These are phyloP conservation scores for Poeciliopsis retropinna DNA, from an alignment of 2,113 vertebrate genomes.

Conservation along the genomic window DNA sequence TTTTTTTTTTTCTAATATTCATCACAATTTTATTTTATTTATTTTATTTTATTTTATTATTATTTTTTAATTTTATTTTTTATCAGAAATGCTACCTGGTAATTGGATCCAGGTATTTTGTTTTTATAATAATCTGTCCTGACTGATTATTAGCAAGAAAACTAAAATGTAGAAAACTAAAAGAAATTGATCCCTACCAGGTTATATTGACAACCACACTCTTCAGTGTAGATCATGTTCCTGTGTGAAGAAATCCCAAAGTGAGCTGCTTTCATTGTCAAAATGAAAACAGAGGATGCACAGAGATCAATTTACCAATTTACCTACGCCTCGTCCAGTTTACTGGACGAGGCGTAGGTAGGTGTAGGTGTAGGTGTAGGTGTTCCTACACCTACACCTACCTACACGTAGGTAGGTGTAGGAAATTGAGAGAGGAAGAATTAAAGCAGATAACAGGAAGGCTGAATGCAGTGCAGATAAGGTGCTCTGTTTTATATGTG, in stretches of 20 bases:
- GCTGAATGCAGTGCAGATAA: not conserved
- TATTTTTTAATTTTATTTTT: conserved; percentile 30
- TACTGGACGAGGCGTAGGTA: not conserved
- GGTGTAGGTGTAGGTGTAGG: too few relatives aligned
- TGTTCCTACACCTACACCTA: too few relatives aligned
- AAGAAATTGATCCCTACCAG: not conserved
- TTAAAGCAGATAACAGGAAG: not conserved
- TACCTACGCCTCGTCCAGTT: too few relatives aligned
- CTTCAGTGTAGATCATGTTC: not conserved
- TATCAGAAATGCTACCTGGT: conserved; percentile 7
- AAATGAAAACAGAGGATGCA: not conserved
- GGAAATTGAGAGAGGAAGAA: not conserved
- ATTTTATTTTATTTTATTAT: conserved; percentile 20
- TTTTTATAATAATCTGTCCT: not conserved
- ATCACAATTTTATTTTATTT: conserved; percentile 31
- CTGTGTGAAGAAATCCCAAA: not conserved
- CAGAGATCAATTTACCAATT: not conserved
- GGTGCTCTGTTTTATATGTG: not conserved
- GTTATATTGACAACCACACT: not conserved
- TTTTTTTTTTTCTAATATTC: conserved; percentile 1
- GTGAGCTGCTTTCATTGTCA: not conserved
- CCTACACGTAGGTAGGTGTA: too few relatives aligned
- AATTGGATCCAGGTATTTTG: not conserved
- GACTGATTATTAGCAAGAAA: too few relatives aligned
- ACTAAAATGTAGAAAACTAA: not conserved